Evolutionary conservation across 2,113 vertebrate genomes (phyloP), one percentile per base, ranked within the genome.

Genomic region (Perognathus longimembris): DNA sequence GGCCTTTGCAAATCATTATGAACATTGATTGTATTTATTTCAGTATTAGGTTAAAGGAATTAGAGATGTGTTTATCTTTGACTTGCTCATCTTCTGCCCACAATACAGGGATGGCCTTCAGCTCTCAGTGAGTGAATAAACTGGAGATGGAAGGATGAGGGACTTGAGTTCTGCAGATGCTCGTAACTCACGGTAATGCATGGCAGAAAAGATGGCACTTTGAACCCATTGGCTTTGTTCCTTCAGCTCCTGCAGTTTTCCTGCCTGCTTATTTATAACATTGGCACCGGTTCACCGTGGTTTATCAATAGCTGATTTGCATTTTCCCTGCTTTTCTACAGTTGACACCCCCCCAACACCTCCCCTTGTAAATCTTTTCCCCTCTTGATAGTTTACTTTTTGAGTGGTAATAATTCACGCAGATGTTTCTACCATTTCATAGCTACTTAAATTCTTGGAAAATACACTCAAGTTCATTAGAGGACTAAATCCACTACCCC

Each of bases 261-360:
- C 28, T 77, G 8, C 22, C 18, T 20, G 20, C n/a, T 93, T 94
- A 94, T 93, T 95, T 93, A 94, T 45, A 88, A 50, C 50, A 6
- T 0, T 96, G 94, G 93, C 90, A 36, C 76, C 28, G 90, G 81
- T 34, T 92, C 93, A 92, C 74, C 79, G 88, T 22, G 45, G 83
- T 95, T 92, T 95, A 94, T 96, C 96, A 96, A 97, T 94, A 96
- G 94, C 95, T 95, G 95, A 95, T 96, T 95, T 96, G 92, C 94
- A 95, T 95, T 88, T 86, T 84, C 93, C 82, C 85, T 91, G 57
- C 64, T 96, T 95, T 83, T 59, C 79, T 86, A 38, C n/a, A 59
- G 28, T n/a, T 64, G 79, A 86, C 71, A 30, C 34, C 45, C 9
- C 45, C 38, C 22, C 4, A 75, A 86, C 71, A 30, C 34, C 45